These are phyloP conservation scores for Scaptomyza graminum DNA, from an alignment of 1,140 invertebrate genomes.

Conservation along the genomic window DNA sequence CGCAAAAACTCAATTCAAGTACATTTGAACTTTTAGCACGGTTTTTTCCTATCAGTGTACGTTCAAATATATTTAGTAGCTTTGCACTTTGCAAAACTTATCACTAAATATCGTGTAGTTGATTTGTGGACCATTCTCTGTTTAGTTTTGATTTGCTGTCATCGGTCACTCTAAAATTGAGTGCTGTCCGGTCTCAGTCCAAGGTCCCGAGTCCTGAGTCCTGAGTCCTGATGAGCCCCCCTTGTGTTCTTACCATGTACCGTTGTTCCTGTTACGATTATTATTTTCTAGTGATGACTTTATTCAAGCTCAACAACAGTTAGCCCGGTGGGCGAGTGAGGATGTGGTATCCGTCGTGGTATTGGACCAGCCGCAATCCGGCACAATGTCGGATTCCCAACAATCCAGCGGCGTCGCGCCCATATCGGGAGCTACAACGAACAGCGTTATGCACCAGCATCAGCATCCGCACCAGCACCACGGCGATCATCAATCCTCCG, in stretches of 20 bases:
- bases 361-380: slow-evolving; percentile 82
- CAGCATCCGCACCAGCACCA: slow-evolving; percentile 83
- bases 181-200: slow-evolving; percentile 21
- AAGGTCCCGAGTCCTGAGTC: slow-evolving; percentile 47
- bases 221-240: slow-evolving; percentile 47
- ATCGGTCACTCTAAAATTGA: background rate
- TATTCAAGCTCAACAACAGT: slow-evolving; percentile 96
- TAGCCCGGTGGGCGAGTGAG: slow-evolving; percentile 96
- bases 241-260: slow-evolving; percentile 81
- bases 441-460: slow-evolving; percentile 68
- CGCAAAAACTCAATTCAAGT: too few species aligned
- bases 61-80: too few species aligned
- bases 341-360: slow-evolving; percentile 89
- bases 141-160: slow-evolving; percentile 4
- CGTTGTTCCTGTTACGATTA: slow-evolving; percentile 85
- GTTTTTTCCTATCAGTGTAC: too few species aligned
- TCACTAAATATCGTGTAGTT: background rate
- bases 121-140: background rate
- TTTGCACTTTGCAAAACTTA: too few species aligned
- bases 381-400: slow-evolving; percentile 82
- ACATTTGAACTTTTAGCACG: too few species aligned
- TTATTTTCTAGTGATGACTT: slow-evolving; percentile 96
- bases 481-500: slow-evolving; percentile 83
- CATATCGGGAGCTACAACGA: slow-evolving; percentile 80
- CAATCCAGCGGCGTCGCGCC: slow-evolving; percentile 82